A percentile compares a stretch with the other conserved stretches of the same genome.
Evolutionary conservation across 2,797 vertebrate genomes (phyloP).

Genomic region (Fringilla coelebs): DNA sequence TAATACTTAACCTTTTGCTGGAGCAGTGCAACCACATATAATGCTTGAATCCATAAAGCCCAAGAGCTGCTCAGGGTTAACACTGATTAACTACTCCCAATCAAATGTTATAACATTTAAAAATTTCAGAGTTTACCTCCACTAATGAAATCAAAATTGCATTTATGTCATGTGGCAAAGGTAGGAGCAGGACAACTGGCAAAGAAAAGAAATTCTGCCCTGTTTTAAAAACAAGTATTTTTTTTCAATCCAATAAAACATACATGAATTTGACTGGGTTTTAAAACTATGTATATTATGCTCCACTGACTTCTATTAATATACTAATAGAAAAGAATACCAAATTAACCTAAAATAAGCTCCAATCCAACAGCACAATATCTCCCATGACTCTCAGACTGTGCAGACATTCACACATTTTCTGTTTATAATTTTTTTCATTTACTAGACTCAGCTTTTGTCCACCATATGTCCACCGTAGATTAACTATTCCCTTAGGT

Average conservation of each 20-base stretch:
- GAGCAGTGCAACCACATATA: constrained; percentile 78
- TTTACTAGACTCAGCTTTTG: constrained; percentile 87
- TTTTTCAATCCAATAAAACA: neutral
- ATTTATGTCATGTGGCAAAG: constrained; percentile 25
- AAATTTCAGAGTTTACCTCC: constrained; percentile 46
- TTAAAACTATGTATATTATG: neutral
- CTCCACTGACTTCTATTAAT: neutral
- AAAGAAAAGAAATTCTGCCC: neutral
- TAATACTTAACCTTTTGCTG: constrained; percentile 86
- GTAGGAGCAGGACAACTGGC: neutral
- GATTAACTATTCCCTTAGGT: constrained; percentile 88
- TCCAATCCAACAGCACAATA: constrained; percentile 31
- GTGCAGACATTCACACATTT: constrained; percentile 84
- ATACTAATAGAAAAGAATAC: constrained; percentile 32
- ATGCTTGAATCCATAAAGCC: constrained; percentile 74
- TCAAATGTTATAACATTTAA: constrained; percentile 60
- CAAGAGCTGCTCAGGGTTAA: constrained; percentile 77
- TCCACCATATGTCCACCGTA: constrained; percentile 92
- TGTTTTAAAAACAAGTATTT: neutral
- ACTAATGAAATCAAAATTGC: constrained; percentile 39
- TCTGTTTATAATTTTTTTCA: constrained; percentile 83
- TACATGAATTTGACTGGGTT: neutral
- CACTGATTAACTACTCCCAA: constrained; percentile 72
- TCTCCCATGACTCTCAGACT: constrained; percentile 71
- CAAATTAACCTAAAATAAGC: constrained; percentile 42